Evolutionary conservation across 2,888 invertebrate species (phyloP), one percentile per base, ranked within the genome.

Genomic region (Euproctis similis): DNA sequence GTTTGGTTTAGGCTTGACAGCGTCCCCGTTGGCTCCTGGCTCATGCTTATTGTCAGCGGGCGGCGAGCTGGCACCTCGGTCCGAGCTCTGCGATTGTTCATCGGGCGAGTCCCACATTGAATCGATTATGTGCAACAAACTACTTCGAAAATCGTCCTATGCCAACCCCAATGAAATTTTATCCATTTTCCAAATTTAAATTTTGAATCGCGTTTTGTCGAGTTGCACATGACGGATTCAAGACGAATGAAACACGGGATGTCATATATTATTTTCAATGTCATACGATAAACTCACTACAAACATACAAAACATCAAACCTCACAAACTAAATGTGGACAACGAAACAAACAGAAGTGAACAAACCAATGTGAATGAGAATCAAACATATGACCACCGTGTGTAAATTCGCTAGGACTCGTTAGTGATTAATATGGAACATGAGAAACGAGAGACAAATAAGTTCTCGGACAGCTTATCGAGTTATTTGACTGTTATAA

Each of bases 121-220:
- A 86, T 86, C 85, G 77, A 86, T 86, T 82, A 86, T 86, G 85
- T 86, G 85, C 85, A 86, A 86, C 84, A 86, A 76, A 72, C 85
- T 86, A 85, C 85, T 85, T 63, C 85, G 84, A 72, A 86, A 86
- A 61, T 86, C 85, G 73, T 84, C 84, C 84, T 84, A 82, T 57
- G 60, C 67, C 62, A 33, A 56, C 66, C 64, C 75, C 75, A 71
- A 73, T 78, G 58, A 25, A 21, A 12, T 14, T 39, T 34, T 25
- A 25, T 46, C 28, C 33, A 32, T 61, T 69, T 65, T 46, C 53
- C 56, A 64, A 41, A 56, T 62, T 54, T 43, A 65, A 30, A 64
- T 65, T 66, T 58, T 47, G 46, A 41, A 47, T 42, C 65, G 66
- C 70, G 69, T 40, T 68, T 70, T 70, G 73, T 69, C 70, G 54